Conservation (phyloP, 35 echinoderm and acorn worm genomes). For the Diadema setosum region DNA sequence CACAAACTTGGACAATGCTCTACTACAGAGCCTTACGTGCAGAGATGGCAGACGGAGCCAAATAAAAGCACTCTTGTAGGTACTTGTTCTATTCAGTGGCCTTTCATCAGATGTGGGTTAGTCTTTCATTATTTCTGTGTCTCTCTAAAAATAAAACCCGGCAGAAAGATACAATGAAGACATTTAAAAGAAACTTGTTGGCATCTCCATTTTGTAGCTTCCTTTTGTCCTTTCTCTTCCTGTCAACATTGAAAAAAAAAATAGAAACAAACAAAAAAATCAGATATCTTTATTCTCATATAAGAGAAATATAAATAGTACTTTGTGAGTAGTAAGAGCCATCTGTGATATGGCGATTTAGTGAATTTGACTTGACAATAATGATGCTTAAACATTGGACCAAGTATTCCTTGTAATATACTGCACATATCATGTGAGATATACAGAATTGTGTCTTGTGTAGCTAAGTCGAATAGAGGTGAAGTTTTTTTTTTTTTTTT, state of each 20-base stretch:
- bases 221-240: constrained; percentile 12
- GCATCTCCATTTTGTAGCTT: neutral
- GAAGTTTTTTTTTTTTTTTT: no score
- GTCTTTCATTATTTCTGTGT: constrained; percentile 6
- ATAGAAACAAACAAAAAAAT: neutral
- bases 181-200: neutral
- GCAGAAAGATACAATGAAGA: neutral
- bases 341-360: no score
- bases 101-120: neutral
- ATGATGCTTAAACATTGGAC: constrained; percentile 16
- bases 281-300: neutral
- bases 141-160: neutral
- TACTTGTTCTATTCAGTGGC: neutral
- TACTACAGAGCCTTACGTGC: no score
- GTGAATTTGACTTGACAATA: neutral
- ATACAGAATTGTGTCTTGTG: no score
- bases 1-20: no score
- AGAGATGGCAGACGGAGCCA: no score
- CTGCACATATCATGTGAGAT: neutral
- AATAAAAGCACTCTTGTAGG: no score
- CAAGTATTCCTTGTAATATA: neutral
- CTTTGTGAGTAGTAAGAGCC: no score
- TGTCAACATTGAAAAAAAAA: neutral
- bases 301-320: no score
- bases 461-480: no score